Percentiles rank a stretch among this genome's conserved stretches.
phyloP scores from a whole-genome alignment of 2,888 invertebrate species.

The Chymomyza amoena region DNA sequence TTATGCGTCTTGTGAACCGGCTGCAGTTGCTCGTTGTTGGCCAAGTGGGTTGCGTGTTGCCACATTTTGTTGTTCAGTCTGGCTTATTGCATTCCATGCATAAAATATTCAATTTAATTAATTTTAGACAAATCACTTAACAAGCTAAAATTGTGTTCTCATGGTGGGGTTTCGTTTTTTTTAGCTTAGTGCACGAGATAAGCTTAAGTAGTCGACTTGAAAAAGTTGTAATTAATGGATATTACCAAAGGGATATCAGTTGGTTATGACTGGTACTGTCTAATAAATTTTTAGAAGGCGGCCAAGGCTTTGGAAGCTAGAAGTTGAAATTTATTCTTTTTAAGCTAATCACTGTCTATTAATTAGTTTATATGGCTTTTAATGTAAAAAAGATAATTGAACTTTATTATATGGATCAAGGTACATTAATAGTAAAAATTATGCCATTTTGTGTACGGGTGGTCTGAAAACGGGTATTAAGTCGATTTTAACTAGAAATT shows the following conservation, averaged over 20 bases:
- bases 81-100: constrained; percentile 43
- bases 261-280: neutral
- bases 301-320: neutral
- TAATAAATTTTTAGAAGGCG: neutral
- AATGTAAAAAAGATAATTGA: no score
- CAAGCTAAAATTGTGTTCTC: constrained; percentile 32
- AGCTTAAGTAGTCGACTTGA: neutral
- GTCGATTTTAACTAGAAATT: no score
- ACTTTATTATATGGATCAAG: no score
- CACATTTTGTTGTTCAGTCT: constrained; percentile 31
- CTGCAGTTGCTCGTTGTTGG: constrained; percentile 23
- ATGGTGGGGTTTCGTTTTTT: neutral
- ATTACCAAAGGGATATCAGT: neutral
- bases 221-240: neutral
- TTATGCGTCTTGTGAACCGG: neutral
- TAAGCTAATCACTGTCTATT: neutral
- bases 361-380: neutral
- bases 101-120: constrained; percentile 54
- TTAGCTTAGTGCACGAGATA: neutral
- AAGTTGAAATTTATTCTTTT: neutral
- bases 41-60: constrained; percentile 28
- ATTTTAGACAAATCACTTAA: constrained; percentile 58
- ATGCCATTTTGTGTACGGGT: no score
- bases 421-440: no score
- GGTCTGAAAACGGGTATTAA: no score